phyloP scores from a whole-genome alignment of 2,113 vertebrate species.

The Channa maculata region DNA sequence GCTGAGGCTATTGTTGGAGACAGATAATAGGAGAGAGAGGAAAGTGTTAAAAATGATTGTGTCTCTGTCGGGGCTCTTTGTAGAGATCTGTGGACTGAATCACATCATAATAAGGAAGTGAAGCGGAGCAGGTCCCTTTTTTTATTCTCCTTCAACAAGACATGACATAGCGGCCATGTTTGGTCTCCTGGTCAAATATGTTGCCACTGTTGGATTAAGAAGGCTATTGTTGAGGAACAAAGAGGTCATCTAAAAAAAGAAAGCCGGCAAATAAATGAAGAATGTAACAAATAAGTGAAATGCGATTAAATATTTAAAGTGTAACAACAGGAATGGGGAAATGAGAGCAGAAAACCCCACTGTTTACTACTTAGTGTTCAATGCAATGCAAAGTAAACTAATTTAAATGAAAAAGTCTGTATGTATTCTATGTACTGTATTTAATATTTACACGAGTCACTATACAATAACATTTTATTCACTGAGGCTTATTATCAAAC shows the following conservation, averaged over 20 bases:
- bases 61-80: constrained; percentile 82
- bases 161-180: constrained; percentile 74
- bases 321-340: not conserved
- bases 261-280: constrained; percentile 14
- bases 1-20: constrained; percentile 76
- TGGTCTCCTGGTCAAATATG: constrained; percentile 74
- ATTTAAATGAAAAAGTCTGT: no score
- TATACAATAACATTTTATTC: not conserved
- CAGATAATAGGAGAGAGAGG: constrained; percentile 78
- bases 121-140: constrained; percentile 72
- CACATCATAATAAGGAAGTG: constrained; percentile 86
- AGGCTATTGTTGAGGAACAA: constrained; percentile 62
- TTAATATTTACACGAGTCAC: not conserved
- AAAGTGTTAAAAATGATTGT: constrained; percentile 84
- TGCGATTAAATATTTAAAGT: not conserved
- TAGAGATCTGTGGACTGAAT: constrained; percentile 81
- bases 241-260: constrained; percentile 48
- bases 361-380: not conserved
- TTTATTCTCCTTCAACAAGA: constrained; percentile 77
- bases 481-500: not conserved
- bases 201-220: constrained; percentile 57
- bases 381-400: not conserved
- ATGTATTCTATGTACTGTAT: no score
- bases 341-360: not conserved
- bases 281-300: not conserved